phyloP scores from a whole-genome alignment of 2,797 vertebrate genomes.

The Chiloscyllium punctatum region DNA sequence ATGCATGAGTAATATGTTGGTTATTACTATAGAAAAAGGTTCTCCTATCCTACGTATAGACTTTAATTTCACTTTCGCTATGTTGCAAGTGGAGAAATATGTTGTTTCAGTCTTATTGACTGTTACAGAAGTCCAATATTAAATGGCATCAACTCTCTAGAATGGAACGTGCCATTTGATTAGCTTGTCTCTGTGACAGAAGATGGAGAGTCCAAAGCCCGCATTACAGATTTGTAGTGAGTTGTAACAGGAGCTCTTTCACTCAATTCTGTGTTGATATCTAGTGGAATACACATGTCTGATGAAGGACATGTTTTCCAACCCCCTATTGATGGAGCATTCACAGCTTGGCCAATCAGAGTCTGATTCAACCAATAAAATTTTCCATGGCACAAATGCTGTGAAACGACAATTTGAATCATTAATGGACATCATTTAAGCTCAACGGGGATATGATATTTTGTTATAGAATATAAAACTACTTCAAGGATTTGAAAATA shows the following conservation, averaged over 20 bases:
- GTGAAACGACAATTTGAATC: neutral
- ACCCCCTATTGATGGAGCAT: neutral
- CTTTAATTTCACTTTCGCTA: neutral
- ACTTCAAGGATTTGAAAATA: neutral
- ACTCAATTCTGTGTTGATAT: neutral
- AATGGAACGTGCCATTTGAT: neutral
- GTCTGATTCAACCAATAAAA: neutral
- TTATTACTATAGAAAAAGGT: neutral
- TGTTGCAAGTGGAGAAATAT: neutral
- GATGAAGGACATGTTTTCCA: neutral
- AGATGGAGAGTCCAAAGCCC: neutral
- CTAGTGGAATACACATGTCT: neutral
- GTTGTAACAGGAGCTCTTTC: neutral
- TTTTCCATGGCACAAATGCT: neutral
- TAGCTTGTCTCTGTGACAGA: neutral
- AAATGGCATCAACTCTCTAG: too few species aligned
- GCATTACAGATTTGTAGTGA: neutral
- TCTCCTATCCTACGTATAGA: neutral
- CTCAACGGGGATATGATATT: neutral
- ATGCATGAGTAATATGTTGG: neutral
- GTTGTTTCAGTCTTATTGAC: neutral
- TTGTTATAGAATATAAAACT: constrained; percentile 4
- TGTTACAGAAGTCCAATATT: neutral
- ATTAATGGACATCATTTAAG: neutral
- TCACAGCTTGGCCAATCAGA: neutral